A percentile compares a stretch with the other conserved stretches of the same genome.
phyloP scores from a whole-genome alignment of 2,113 vertebrate genomes.

The Epinephelus lanceolatus region DNA sequence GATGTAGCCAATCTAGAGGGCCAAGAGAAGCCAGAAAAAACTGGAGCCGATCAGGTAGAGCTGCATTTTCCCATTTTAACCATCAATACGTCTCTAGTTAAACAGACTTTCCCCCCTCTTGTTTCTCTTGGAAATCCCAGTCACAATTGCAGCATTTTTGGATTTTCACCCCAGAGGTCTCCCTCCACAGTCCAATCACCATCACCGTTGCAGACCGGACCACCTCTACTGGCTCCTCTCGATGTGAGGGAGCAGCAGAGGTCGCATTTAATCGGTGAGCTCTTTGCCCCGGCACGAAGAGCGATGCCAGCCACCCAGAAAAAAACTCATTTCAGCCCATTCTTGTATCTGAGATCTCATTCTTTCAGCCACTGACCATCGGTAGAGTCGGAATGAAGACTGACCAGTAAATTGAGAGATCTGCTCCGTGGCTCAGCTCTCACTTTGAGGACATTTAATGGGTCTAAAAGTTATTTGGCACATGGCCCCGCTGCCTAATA shows the following conservation, averaged over 20 bases:
- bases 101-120: neutral
- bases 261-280: neutral
- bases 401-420: neutral
- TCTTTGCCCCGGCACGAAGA: neutral
- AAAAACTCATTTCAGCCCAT: constrained; percentile 22
- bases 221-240: neutral
- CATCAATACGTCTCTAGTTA: neutral
- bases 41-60: neutral
- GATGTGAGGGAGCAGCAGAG: neutral
- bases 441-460: neutral
- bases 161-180: neutral
- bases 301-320: neutral
- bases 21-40: neutral
- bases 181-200: neutral
- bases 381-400: neutral
- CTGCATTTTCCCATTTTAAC: neutral
- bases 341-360: neutral
- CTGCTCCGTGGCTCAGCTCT: neutral
- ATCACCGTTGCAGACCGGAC: neutral
- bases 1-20: neutral
- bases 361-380: constrained; percentile 14
- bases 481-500: neutral
- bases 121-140: neutral
- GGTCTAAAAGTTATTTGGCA: neutral
- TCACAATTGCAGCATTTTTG: neutral